Evolutionary conservation across 2,797 vertebrate species (phyloP).

Genomic region (Sebastes oblongus): DNA sequence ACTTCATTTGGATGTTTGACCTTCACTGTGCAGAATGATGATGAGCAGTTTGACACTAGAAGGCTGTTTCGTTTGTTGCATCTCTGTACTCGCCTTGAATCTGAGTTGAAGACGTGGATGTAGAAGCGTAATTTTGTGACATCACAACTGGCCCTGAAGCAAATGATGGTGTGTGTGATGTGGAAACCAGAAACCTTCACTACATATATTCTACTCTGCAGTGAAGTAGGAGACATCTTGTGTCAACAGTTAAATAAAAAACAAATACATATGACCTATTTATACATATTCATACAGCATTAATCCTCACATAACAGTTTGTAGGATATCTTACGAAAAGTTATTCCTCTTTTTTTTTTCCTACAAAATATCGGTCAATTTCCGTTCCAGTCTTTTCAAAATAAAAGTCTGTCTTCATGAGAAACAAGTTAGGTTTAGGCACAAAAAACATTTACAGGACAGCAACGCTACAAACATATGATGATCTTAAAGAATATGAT

Average conservation of each 20-base stretch:
- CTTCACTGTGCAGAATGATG: too few relatives aligned
- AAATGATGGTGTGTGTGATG: neutral
- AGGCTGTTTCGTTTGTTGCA: neutral
- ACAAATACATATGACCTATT: neutral
- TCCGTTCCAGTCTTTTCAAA: too few relatives aligned
- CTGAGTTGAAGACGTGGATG: neutral
- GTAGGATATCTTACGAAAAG: too few relatives aligned
- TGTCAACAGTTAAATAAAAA: neutral
- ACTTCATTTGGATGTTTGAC: neutral
- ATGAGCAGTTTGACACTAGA: neutral
- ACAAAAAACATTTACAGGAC: too few relatives aligned
- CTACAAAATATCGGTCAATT: too few relatives aligned
- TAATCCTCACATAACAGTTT: fast-evolving
- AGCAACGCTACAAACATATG: too few relatives aligned
- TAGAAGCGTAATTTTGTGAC: neutral
- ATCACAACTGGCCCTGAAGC: neutral
- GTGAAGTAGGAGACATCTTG: neutral
- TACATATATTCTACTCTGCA: neutral
- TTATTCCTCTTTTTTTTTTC: too few relatives aligned
- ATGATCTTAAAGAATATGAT: too few relatives aligned
- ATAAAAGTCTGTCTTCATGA: too few relatives aligned
- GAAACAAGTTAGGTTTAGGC: too few relatives aligned
- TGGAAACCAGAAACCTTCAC: neutral
- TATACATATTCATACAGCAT: neutral
- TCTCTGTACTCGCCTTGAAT: neutral